Evolutionary conservation across 1,140 invertebrate genomes (phyloP).

Genomic region (Euura lappo): DNA sequence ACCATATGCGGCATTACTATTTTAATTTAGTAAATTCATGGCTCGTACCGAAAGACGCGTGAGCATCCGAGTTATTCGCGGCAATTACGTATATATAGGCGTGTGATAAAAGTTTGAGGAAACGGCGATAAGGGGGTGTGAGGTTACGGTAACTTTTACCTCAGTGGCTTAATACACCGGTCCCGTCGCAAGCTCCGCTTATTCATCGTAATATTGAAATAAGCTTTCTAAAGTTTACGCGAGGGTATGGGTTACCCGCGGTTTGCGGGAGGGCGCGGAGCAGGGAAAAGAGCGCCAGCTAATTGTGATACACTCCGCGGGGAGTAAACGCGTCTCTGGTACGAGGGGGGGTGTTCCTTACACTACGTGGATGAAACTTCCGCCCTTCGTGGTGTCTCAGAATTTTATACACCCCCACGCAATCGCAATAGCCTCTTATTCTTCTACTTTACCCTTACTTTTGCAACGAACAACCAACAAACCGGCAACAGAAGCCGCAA

Average conservation of each 20-base stretch:
- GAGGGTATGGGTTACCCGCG: slow-evolving; percentile 20
- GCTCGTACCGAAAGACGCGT: background rate
- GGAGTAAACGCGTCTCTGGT: slow-evolving; percentile 31
- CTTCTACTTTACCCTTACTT: too few species aligned
- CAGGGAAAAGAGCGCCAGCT: slow-evolving; percentile 34
- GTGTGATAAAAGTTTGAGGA: background rate
- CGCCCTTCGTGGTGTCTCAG: background rate
- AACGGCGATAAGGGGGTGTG: too few species aligned
- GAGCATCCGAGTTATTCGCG: background rate
- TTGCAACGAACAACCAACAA: too few species aligned
- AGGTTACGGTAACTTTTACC: background rate
- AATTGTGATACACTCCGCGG: slow-evolving; percentile 57
- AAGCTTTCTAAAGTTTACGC: slow-evolving; percentile 40
- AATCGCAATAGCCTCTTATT: background rate
- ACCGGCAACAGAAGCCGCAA: too few species aligned
- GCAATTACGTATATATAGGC: too few species aligned
- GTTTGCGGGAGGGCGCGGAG: background rate
- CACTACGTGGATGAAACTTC: background rate
- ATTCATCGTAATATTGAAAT: slow-evolving; percentile 43
- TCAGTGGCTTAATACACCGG: background rate
- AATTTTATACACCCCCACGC: background rate
- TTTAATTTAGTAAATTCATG: slow-evolving; percentile 2
- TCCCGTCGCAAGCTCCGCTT: slow-evolving; percentile 22
- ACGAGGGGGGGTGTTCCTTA: background rate
- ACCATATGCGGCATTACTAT: background rate